These are phyloP conservation scores for Plotosus lineatus DNA, from an alignment of 2,113 vertebrate genomes.

Conservation along the genomic window DNA sequence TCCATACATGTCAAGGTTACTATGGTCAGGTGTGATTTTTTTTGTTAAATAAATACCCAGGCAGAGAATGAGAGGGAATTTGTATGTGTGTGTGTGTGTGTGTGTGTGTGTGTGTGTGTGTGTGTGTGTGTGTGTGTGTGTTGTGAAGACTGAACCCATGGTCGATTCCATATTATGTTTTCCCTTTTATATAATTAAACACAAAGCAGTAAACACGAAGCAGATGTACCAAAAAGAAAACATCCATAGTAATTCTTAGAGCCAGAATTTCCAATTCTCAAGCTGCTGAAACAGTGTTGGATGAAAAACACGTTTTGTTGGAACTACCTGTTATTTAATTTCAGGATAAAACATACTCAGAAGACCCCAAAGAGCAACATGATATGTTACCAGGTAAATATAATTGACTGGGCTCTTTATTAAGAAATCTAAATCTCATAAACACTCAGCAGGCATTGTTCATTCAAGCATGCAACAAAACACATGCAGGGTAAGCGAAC, in stretches of 20 bases:
- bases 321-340: neutral
- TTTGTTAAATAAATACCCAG: slow-evolving; percentile 21
- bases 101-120: neutral
- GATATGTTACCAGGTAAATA: neutral
- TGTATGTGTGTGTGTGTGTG: neutral
- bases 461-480: neutral
- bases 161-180: neutral
- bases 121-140: slow-evolving; percentile 5
- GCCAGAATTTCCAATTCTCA: neutral
- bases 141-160: neutral
- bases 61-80: neutral
- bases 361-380: neutral
- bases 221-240: neutral
- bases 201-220: slow-evolving; percentile 22
- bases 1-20: slow-evolving; percentile 27
- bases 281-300: neutral
- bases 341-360: neutral
- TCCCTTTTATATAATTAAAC: neutral
- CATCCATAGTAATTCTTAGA: neutral
- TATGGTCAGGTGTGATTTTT: slow-evolving; percentile 21
- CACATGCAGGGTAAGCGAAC: slow-evolving; percentile 10
- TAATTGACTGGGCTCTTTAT: neutral
- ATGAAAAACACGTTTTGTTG: neutral
- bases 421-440: neutral
- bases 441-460: neutral